A percentile compares a stretch with the other conserved stretches of the same genome.
phyloP scores from a whole-genome alignment of 2,888 invertebrate species.

The Strigamia maritima region DNA sequence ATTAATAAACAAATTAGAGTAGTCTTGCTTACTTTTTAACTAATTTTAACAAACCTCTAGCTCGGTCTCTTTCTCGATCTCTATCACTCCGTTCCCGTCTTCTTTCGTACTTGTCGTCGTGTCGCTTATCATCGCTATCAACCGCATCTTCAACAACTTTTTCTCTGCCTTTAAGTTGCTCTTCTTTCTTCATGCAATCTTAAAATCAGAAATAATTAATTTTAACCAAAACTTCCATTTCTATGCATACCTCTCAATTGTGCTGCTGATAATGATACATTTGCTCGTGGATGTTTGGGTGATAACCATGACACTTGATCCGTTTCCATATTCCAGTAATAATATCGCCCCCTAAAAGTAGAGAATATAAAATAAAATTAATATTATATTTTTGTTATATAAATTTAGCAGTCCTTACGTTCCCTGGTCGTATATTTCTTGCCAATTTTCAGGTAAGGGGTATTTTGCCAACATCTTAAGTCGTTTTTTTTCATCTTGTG shows the following conservation, averaged over 20 bases:
- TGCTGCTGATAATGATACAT: slow-evolving; percentile 75
- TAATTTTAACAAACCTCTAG: slow-evolving; percentile 2
- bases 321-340: slow-evolving; percentile 90
- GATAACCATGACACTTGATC: slow-evolving; percentile 94
- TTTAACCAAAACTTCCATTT: background rate
- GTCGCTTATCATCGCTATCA: slow-evolving; percentile 36
- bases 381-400: background rate
- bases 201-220: background rate
- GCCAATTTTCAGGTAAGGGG: slow-evolving; percentile 89
- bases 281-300: slow-evolving; percentile 82
- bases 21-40: slow-evolving; percentile 25
- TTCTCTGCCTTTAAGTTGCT: background rate
- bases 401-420: slow-evolving; percentile 47
- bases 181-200: slow-evolving; percentile 16
- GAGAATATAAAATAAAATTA: background rate
- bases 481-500: slow-evolving; percentile 70
- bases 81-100: slow-evolving; percentile 39
- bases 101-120: slow-evolving; percentile 43
- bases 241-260: slow-evolving; percentile 59
- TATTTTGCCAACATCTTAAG: slow-evolving; percentile 75
- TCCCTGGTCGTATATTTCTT: slow-evolving; percentile 88
- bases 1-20: background rate
- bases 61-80: slow-evolving; percentile 40
- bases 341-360: slow-evolving; percentile 70
- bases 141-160: background rate